Evolutionary conservation across 2,797 vertebrate genomes (phyloP).

Genomic region (Kryptolebias ocellatus): DNA sequence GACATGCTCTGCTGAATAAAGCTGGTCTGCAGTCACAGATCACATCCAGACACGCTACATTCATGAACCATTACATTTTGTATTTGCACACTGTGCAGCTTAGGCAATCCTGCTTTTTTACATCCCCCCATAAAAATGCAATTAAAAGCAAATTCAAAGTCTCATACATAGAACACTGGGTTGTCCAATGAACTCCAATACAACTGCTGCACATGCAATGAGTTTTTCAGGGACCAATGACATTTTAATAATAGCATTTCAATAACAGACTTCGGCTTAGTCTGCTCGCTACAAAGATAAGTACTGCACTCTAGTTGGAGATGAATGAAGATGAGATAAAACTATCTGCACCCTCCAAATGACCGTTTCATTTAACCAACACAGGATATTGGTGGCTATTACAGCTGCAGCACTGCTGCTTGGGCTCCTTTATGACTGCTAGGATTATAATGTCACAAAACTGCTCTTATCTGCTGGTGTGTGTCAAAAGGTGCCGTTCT

Average conservation of each 20-base stretch:
- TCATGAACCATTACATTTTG: conserved; percentile 34
- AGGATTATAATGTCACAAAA: conserved; percentile 35
- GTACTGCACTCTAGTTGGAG: conserved; percentile 22
- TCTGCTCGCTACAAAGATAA: conserved; percentile 35
- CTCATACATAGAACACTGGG: conserved; percentile 41
- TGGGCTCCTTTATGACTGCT: conserved; percentile 28
- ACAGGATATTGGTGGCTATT: conserved; percentile 26
- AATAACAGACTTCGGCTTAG: conserved; percentile 44
- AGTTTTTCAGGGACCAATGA: conserved; percentile 63
- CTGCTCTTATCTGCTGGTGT: conserved; percentile 22
- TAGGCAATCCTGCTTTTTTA: conserved; percentile 32
- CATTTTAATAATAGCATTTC: conserved; percentile 63
- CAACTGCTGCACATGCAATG: conserved; percentile 41
- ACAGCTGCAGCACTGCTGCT: conserved; percentile 10
- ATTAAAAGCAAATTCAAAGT: conserved; percentile 62
- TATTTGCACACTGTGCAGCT: conserved; percentile 43
- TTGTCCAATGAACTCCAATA: conserved; percentile 65
- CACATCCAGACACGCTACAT: conserved; percentile 23
- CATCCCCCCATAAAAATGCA: conserved; percentile 56
- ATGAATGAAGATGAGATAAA: conserved; percentile 45
- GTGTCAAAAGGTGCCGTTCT: conserved; percentile 29
- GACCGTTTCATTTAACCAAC: conserved; percentile 28
- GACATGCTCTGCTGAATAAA: conserved; percentile 13
- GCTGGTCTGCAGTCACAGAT: conserved; percentile 20
- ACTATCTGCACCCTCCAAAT: conserved; percentile 29